phyloP scores from a whole-genome alignment of 2,113 vertebrate genomes.

The human region GRCh38 chr18:57135501-57136000 shows the following conservation, averaged over 20 bases:
- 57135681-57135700: not conserved
- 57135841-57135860: not conserved
- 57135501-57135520: not conserved
- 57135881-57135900: not conserved
- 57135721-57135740: not conserved
- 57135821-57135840: not conserved
- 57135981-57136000: not conserved
- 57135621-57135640: not conserved
- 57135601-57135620: not conserved
- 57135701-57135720: not conserved
- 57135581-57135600: not conserved
- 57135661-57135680: not conserved
- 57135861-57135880: not conserved
- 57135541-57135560: constrained; percentile 1
- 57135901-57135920: not conserved
- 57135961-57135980: not conserved
- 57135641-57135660: not conserved
- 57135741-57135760: not conserved
- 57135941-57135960: too few species aligned
- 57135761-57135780: not conserved
- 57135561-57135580: not conserved
- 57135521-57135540: not conserved
- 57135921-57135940: not conserved
- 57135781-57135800: not conserved
- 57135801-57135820: not conserved